Evolutionary conservation across 2,113 vertebrate genomes (phyloP).

Genomic region (Microtus richardsoni): DNA sequence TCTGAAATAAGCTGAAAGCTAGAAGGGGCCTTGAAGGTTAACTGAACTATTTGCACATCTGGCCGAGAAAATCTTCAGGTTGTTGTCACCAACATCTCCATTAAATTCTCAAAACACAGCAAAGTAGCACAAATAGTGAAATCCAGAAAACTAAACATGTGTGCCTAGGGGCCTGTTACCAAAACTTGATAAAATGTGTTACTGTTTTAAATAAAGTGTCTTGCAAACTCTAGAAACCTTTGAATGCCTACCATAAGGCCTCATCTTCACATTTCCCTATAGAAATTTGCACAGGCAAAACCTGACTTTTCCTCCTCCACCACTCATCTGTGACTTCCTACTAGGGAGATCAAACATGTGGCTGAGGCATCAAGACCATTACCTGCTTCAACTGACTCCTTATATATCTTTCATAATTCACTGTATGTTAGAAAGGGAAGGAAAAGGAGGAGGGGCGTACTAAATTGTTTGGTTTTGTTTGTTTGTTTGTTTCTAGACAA

Average conservation of each 20-base stretch:
- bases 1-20: constrained; percentile 13
- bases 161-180: neutral
- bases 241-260: neutral
- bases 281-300: neutral
- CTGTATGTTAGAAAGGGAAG: neutral
- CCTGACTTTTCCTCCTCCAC: neutral
- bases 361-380: neutral
- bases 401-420: constrained; percentile 43
- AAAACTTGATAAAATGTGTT: neutral
- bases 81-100: neutral
- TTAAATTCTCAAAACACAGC: constrained; percentile 51
- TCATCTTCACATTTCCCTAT: neutral
- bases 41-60: constrained; percentile 7
- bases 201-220: constrained; percentile 24
- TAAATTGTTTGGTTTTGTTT: neutral
- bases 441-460: neutral
- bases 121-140: neutral
- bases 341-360: neutral
- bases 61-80: neutral
- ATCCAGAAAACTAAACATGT: neutral
- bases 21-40: neutral
- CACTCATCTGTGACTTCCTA: neutral
- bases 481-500: neutral
- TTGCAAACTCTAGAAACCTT: neutral
- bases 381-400: neutral